phyloP scores from a whole-genome alignment of 2,797 vertebrate genomes.

The Nannoperca obscura region DNA sequence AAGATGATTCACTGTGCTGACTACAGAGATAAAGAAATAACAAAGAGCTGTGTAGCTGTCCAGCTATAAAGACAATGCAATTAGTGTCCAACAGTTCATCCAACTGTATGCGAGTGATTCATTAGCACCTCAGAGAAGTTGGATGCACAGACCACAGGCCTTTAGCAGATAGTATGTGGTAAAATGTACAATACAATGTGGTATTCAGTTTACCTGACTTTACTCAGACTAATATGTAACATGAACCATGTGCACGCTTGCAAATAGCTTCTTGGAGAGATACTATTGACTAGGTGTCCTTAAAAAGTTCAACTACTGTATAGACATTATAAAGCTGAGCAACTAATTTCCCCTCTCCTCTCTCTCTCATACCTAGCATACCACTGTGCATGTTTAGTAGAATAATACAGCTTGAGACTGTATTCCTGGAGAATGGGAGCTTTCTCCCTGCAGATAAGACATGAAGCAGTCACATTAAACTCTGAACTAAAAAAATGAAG shows the following conservation, averaged over 20 bases:
- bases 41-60: slow-evolving; percentile 41
- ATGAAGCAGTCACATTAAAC: not conserved
- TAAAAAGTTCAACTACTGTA: not conserved
- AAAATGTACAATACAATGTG: not conserved
- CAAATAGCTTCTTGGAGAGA: slow-evolving; percentile 22
- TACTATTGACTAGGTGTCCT: not conserved
- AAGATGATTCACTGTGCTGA: slow-evolving; percentile 54
- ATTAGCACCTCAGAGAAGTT: slow-evolving; percentile 34
- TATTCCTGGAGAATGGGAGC: too few species aligned
- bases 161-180: not conserved
- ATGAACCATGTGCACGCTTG: slow-evolving; percentile 3
- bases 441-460: not conserved
- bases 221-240: slow-evolving; percentile 13
- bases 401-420: not conserved
- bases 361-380: not conserved
- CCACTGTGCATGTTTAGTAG: not conserved
- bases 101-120: slow-evolving; percentile 44
- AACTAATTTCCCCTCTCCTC: not conserved
- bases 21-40: slow-evolving; percentile 24
- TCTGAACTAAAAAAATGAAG: too few species aligned
- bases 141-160: slow-evolving; percentile 42
- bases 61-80: slow-evolving; percentile 36
- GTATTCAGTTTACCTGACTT: not conserved
- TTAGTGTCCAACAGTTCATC: slow-evolving; percentile 23
- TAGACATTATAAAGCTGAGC: not conserved